Evolutionary conservation across 2,888 invertebrate species (phyloP).

Genomic region (Oxyscelio sp.): DNA sequence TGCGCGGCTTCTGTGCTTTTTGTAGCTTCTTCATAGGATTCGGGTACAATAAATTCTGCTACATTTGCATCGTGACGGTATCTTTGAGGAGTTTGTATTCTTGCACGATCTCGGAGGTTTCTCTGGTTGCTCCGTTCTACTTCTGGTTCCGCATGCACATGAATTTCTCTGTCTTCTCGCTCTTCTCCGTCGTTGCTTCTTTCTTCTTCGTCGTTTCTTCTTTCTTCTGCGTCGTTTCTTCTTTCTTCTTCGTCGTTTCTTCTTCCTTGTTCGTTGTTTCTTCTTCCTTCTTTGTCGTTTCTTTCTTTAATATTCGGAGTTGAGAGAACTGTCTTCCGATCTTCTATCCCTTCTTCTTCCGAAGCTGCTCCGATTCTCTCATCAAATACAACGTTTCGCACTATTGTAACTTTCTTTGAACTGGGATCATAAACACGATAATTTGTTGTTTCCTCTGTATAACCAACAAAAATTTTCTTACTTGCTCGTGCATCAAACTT

Average conservation of each 20-base stretch:
- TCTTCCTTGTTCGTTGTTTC: too few relatives aligned
- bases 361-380: conserved; percentile 55
- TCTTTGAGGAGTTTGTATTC: conserved; percentile 17
- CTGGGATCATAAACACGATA: conserved; percentile 78
- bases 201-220: conserved; percentile 28
- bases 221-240: too few relatives aligned
- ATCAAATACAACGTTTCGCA: conserved; percentile 79
- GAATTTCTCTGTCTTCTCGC: conserved; percentile 13
- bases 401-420: conserved; percentile 64
- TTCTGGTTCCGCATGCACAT: conserved; percentile 15
- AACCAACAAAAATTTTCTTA: conserved; percentile 69
- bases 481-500: conserved; percentile 74
- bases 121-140: conserved; percentile 28
- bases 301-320: too few relatives aligned
- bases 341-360: conserved; percentile 30
- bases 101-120: conserved; percentile 24
- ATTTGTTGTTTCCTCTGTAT: conserved; percentile 69
- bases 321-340: conserved; percentile 38
- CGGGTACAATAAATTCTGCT: conserved; percentile 24
- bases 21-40: conserved; percentile 39
- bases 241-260: too few relatives aligned
- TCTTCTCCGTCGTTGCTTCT: not conserved
- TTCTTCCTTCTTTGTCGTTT: too few relatives aligned
- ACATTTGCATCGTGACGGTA: conserved; percentile 20
- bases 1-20: conserved; percentile 38